These are phyloP conservation scores for Siphamia tubifer DNA, from an alignment of 2,113 vertebrate species.

Conservation along the genomic window DNA sequence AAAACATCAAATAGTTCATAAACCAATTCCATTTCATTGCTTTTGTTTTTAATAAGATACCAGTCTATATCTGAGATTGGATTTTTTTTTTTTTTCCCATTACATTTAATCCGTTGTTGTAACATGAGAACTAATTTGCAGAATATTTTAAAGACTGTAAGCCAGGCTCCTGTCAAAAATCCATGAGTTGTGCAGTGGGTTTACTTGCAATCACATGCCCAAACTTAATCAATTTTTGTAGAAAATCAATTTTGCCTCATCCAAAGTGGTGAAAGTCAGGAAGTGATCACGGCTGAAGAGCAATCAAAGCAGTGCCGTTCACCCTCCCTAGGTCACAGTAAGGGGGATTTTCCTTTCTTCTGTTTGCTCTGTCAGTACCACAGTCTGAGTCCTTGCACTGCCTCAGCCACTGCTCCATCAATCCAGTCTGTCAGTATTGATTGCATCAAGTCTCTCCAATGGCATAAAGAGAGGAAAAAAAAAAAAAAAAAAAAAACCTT, in stretches of 20 bases:
- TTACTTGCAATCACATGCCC: background rate
- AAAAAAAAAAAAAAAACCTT: constrained; percentile 52
- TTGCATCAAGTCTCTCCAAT: constrained; percentile 51
- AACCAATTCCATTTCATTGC: constrained; percentile 52
- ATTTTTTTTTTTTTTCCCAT: background rate
- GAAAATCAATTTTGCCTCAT: constrained; percentile 28
- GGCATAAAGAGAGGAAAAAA: constrained; percentile 15
- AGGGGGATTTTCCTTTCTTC: constrained; percentile 40
- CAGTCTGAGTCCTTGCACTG: constrained; percentile 17
- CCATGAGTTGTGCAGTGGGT: background rate
- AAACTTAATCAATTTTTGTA: background rate
- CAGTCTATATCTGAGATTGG: constrained; percentile 19
- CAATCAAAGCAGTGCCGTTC: constrained; percentile 51
- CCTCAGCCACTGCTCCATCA: constrained; percentile 22
- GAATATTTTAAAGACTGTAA: background rate
- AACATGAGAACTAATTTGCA: background rate
- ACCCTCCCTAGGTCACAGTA: constrained; percentile 31
- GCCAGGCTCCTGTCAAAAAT: background rate
- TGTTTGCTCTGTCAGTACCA: constrained; percentile 20
- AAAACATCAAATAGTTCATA: background rate
- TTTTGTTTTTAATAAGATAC: constrained; percentile 34
- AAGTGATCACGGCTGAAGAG: constrained; percentile 30
- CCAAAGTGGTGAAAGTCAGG: constrained; percentile 24
- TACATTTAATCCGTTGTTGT: background rate
- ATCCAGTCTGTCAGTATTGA: constrained; percentile 53